Conservation (phyloP, 64 coral and sea anemone species). For the Hydrozoanthus tunicans region DNA sequence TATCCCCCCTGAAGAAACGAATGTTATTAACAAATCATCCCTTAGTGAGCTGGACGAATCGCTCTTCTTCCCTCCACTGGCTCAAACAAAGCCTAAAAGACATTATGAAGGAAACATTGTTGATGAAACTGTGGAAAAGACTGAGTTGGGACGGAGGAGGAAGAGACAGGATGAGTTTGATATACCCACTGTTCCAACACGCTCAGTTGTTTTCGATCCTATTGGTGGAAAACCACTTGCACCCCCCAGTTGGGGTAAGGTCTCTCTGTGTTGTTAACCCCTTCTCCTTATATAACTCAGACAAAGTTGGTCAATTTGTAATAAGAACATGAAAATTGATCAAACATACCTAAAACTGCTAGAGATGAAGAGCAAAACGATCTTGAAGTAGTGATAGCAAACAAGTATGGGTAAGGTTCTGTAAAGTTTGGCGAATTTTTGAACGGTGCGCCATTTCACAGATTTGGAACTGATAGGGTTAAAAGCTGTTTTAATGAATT, state of each 20-base stretch:
- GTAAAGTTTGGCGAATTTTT: too few relatives aligned
- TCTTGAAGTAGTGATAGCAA: too few relatives aligned
- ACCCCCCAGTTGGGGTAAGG: conserved; percentile 52
- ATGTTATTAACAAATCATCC: conserved; percentile 39
- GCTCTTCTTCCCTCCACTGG: conserved; percentile 17
- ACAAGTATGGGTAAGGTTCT: too few relatives aligned
- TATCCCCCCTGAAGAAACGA: conserved; percentile 44
- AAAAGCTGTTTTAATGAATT: not conserved
- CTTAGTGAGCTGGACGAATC: conserved; percentile 37
- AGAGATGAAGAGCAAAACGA: too few relatives aligned
- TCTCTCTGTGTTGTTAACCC: not conserved
- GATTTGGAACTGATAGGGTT: too few relatives aligned
- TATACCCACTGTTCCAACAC: conserved; percentile 60
- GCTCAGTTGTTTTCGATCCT: conserved; percentile 50
- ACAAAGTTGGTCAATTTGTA: too few relatives aligned
- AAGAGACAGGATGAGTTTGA: conserved; percentile 49
- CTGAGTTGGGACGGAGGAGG: conserved; percentile 34
- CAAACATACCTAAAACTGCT: too few relatives aligned
- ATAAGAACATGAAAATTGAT: too few relatives aligned
- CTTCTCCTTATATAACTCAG: too few relatives aligned
- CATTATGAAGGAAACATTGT: conserved; percentile 29
- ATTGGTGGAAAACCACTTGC: conserved; percentile 35
- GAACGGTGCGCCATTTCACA: too few relatives aligned
- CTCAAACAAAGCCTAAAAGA: conserved; percentile 57
- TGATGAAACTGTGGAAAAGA: conserved; percentile 59